Conservation (phyloP, 2,797 vertebrate species). For the Sebastiscus tertius region DNA sequence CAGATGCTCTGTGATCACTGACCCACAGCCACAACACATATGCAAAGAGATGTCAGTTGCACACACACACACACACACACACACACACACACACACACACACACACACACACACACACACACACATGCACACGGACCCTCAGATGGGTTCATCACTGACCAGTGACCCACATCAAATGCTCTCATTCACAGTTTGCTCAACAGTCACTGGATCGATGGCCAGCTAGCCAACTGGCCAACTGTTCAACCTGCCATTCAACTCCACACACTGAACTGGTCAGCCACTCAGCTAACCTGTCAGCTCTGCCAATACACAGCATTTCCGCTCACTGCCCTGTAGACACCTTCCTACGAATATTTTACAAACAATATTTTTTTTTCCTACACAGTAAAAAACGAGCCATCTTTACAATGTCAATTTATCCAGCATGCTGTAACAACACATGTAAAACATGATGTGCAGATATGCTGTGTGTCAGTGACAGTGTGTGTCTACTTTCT, state of each 20-base stretch:
- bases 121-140: constrained; percentile 19
- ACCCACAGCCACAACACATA: constrained; percentile 38
- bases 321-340: not conserved
- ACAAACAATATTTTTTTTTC: not conserved
- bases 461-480: not conserved
- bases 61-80: constrained; percentile 16
- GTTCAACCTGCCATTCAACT: constrained; percentile 20
- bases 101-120: constrained; percentile 29
- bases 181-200: constrained; percentile 66
- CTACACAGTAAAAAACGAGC: not conserved
- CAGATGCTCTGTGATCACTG: constrained; percentile 58
- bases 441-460: not conserved
- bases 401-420: not conserved
- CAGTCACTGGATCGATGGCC: constrained; percentile 57
- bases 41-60: constrained; percentile 29
- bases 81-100: constrained; percentile 2
- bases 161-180: constrained; percentile 71
- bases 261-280: not conserved
- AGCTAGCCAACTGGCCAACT: constrained; percentile 56
- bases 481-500: not conserved
- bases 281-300: not conserved
- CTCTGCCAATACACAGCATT: not conserved
- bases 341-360: not conserved
- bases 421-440: not conserved
- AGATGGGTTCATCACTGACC: constrained; percentile 53